Base-by-base conservation (phyloP, 1,140 invertebrate species). In the Temnothorax longispinosus region DNA sequence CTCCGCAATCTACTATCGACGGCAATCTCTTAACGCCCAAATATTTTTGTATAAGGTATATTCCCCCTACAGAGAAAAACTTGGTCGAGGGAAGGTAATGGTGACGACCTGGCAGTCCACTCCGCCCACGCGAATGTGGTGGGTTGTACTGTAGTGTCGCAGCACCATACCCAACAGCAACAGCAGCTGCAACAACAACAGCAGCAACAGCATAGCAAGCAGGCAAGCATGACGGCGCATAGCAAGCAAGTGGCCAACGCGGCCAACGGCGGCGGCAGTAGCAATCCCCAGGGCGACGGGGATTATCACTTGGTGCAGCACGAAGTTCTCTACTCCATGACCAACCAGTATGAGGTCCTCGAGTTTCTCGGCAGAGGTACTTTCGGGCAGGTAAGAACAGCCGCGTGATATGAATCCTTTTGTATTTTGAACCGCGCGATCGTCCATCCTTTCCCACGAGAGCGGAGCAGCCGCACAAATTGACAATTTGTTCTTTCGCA, bases 291-390 rank as follows among this genome's bases (percentile, higher is more conserved):
- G 93, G 97, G 97, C 91, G 99, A 99, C 96, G 99, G 99, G 64
- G 99, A 99, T 96, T 99, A 99, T 96, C 98, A 99, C 95, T 96
- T 99, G 94, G 99, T 99, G 47, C 99, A 99, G 95, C 99, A 99
- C 96, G 99, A 99, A 96, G 99, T 99, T 88, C 97, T 99, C 86
- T 99, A 99, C 95, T 99, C 99, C 78, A 98, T 98, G 95, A 98
- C 97, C 58, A 97, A 97, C 90, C 98, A 98, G 94, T 99, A 99
- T 96, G 99, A 99, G 96, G 99, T 99, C 85, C 96, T 99, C 91
- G 99, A 99, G 95, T 99, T 99, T 96, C 96, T 99, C 88, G 99
- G 99, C 90, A 97, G 99, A 90, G 99, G 99, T 89, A 99, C 99
- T 72, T 99, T 99, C 96, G 99, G 99, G 86, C 99, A 99, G 95